Percentiles rank a stretch among this genome's conserved stretches.
phyloP scores from a whole-genome alignment of 2,113 vertebrate genomes.

The Chamaetylas fuelleborni region DNA sequence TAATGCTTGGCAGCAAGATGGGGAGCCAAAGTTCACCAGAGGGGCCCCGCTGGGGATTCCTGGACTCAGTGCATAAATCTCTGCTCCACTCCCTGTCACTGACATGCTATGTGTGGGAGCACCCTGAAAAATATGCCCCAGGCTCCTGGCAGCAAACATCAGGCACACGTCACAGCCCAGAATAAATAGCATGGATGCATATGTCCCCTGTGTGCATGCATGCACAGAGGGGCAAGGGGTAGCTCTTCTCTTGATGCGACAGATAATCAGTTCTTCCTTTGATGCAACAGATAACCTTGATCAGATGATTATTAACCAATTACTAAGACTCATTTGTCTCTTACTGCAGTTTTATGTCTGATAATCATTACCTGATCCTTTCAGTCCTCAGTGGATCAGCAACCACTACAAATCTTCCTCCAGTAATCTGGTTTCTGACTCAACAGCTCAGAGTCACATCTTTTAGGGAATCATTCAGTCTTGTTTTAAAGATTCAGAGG shows the following conservation, averaged over 20 bases:
- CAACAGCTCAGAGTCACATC: neutral
- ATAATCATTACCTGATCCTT: accelerated
- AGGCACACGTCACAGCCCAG: neutral
- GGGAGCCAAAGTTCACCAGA: conserved; percentile 36
- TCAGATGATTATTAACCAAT: neutral
- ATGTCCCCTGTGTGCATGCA: accelerated
- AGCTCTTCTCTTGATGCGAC: neutral
- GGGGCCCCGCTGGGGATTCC: conserved; percentile 37
- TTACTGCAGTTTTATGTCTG: neutral
- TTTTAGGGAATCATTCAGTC: neutral
- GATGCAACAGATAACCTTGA: neutral
- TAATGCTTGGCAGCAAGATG: conserved; percentile 69
- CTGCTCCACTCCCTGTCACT: neutral
- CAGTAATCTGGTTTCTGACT: neutral
- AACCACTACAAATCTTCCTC: neutral
- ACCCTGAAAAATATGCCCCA: neutral
- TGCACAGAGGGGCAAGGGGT: accelerated
- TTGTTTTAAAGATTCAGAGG: neutral
- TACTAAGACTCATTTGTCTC: neutral
- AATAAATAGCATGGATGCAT: neutral
- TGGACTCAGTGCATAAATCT: conserved; percentile 27
- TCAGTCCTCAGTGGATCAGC: neutral
- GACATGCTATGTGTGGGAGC: neutral
- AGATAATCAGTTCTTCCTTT: neutral
- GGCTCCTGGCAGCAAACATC: neutral